Percentiles rank a stretch among this genome's conserved stretches.
These are phyloP conservation scores for Dorcus parallelipipedus DNA, from an alignment of 2,888 invertebrate species.

Conservation along the genomic window DNA sequence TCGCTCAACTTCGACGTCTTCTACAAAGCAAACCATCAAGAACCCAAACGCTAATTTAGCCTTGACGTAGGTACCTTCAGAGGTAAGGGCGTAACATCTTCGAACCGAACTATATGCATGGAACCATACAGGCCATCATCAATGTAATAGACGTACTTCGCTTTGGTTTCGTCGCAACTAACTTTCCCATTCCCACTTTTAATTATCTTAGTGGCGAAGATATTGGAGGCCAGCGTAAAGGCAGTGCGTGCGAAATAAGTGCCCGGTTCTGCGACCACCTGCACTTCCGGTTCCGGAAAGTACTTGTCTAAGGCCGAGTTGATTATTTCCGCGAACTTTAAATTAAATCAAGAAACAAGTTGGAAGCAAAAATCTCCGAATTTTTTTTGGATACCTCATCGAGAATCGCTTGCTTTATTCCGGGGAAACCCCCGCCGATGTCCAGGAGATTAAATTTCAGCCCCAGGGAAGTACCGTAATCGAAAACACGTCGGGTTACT, in stretches of 20 bases:
- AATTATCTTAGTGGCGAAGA: conserved; percentile 43
- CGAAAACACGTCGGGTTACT: conserved; percentile 51
- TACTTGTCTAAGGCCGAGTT: conserved; percentile 53
- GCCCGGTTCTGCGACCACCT: conserved; percentile 61
- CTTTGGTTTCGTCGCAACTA: conserved; percentile 30
- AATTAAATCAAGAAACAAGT: conserved; percentile 4
- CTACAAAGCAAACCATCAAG: not conserved
- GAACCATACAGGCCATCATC: conserved; percentile 64
- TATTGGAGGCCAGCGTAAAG: conserved; percentile 54
- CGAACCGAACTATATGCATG: conserved; percentile 52
- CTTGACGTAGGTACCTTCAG: not conserved
- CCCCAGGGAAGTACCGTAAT: conserved; percentile 50
- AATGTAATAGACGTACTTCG: conserved; percentile 54
- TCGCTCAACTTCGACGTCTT: not conserved
- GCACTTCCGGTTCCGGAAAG: conserved; percentile 50
- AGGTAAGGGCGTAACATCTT: not conserved
- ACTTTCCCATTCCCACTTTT: conserved; percentile 17
- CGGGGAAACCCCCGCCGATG: conserved; percentile 61
- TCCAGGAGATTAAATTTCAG: conserved; percentile 54
- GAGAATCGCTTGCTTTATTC: conserved; percentile 45
- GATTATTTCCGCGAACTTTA: conserved; percentile 47
- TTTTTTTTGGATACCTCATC: conserved; percentile 24
- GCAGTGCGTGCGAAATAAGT: conserved; percentile 60
- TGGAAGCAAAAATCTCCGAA: conserved; percentile 7
- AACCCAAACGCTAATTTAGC: not conserved